phyloP scores from a whole-genome alignment of 2,113 vertebrate genomes.

The Hippoglossus stenolepis region DNA sequence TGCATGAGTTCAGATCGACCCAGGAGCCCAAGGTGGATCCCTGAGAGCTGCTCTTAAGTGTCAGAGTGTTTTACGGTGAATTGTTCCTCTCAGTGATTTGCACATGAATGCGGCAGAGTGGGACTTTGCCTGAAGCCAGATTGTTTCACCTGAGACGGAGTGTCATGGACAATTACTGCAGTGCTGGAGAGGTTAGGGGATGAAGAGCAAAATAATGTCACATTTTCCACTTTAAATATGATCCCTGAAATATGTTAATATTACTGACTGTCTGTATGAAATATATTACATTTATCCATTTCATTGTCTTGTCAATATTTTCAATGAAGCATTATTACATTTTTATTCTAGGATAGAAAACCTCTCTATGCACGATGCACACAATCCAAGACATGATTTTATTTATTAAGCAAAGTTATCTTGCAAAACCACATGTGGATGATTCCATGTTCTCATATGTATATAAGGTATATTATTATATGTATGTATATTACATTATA shows the following conservation, averaged over 20 bases:
- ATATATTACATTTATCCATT: too few relatives aligned
- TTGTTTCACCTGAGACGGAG: background rate
- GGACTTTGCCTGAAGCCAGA: slow-evolving; percentile 5
- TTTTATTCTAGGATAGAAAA: too few relatives aligned
- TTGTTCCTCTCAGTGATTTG: slow-evolving; percentile 5
- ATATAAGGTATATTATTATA: too few relatives aligned
- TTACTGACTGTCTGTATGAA: too few relatives aligned
- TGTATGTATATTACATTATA: too few relatives aligned
- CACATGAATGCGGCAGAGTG: background rate
- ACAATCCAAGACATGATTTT: background rate
- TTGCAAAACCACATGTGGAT: background rate
- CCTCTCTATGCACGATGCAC: too few relatives aligned
- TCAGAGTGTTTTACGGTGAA: background rate
- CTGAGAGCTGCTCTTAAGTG: background rate
- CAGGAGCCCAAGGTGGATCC: background rate
- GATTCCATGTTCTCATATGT: too few relatives aligned
- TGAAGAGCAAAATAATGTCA: background rate
- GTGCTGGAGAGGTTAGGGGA: background rate
- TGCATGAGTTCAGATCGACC: background rate
- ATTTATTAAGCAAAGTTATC: background rate
- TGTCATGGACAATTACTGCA: background rate
- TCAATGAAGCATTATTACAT: too few relatives aligned
- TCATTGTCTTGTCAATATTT: too few relatives aligned
- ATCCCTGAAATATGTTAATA: background rate
- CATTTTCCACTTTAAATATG: slow-evolving; percentile 2